Base-by-base conservation (phyloP, 2,113 vertebrate species). In the Halichoerus grypus region DNA sequence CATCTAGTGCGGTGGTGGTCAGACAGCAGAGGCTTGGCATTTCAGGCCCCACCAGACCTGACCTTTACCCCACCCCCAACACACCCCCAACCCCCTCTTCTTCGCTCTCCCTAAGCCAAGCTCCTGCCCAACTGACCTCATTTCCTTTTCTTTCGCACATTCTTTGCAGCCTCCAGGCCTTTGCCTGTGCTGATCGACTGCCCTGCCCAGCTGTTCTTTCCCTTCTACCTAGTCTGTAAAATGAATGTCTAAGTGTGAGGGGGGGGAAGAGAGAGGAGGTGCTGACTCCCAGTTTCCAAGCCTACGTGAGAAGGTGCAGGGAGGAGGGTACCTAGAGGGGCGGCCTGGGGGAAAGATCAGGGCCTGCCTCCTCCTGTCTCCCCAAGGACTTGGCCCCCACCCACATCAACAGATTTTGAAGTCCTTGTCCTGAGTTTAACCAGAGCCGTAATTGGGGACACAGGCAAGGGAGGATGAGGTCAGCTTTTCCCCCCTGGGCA, bases 401-500 rank as follows among this genome's bases (percentile, higher is more conserved):
- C 13, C 51, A 72, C 18, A 9, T n/a, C 4, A 31, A 21, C 46
- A 33, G 11, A 5, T 12, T 63, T 65, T 6, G 4, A 28, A 67
- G 22, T 49, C 65, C 31, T 67, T 39, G 39, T 39, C 77, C 21
- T 46, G 61, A 1, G 8, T 59, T 92, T 96, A 65, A 59, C 49
- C 39, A 3, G 21, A 46, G 59, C 59, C 67, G 22, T 81, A 63
- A 42, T 6, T 26, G 49, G 53, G 61, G 36, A 36, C 19, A 9
- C 12, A 1, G 3, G 28, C 18, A 46, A 26, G 5, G 65, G 46
- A 91, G 88, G 59, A 11, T 77, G 84, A 96, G 83, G 46, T 96
- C 88, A 83, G 86, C 63, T 86, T 95, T 91, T 51, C 61, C 86
- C 31, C 61, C 61, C 55, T 18, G 51, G 36, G 71, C 49, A 42